Percentiles rank a stretch among this genome's conserved stretches.
phyloP scores from a whole-genome alignment of 2,888 invertebrate species.

The Drosophila leonis region DNA sequence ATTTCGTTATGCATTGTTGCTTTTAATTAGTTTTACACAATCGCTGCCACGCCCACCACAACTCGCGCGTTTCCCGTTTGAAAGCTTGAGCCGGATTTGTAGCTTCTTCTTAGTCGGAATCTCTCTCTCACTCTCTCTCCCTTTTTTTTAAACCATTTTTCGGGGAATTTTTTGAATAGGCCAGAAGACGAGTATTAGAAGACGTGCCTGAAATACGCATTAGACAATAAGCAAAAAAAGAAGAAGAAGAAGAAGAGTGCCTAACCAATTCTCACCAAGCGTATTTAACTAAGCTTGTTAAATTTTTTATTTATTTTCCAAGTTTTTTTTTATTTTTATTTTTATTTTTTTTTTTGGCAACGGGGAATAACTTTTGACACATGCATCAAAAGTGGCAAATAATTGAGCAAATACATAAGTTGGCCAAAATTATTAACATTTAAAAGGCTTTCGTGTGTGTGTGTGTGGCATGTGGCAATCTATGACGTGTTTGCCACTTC shows the following conservation, averaged over 20 bases:
- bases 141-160: not conserved
- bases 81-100: conserved; percentile 1
- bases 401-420: conserved; percentile 42
- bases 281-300: conserved; percentile 14
- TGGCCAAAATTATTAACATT: conserved; percentile 24
- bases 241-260: conserved; percentile 15
- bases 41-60: not conserved
- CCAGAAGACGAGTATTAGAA: not conserved
- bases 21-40: conserved; percentile 32
- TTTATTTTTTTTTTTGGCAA: conserved; percentile 6
- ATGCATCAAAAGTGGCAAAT: conserved; percentile 30
- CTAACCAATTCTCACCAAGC: conserved; percentile 14
- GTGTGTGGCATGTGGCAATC: conserved; percentile 14
- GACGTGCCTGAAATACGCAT: conserved; percentile 17
- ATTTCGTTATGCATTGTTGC: conserved; percentile 11
- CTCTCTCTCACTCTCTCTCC: not conserved
- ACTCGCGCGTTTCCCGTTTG: not conserved
- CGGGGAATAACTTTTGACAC: conserved; percentile 47
- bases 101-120: conserved; percentile 5
- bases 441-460: not conserved
- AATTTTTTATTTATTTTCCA: not conserved
- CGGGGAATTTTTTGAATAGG: conserved; percentile 38
- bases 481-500: conserved; percentile 47
- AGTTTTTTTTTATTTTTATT: not conserved
- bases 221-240: conserved; percentile 6